Conservation (phyloP, 2,113 vertebrate species). For the Hiodon alosoides region DNA sequence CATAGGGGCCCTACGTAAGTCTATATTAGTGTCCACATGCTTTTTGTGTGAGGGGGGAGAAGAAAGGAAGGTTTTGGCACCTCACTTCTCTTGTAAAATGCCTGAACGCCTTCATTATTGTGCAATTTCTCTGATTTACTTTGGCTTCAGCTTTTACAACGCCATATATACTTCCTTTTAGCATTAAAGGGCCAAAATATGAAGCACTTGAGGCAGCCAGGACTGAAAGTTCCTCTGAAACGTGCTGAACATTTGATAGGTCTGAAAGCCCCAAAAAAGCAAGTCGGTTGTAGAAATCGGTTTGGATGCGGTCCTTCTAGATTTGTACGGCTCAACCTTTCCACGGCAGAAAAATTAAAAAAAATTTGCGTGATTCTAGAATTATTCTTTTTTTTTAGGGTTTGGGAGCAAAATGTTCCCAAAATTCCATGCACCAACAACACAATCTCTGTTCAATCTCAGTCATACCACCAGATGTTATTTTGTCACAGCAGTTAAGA, state of each 20-base stretch:
- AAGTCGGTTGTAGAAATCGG: too few species aligned
- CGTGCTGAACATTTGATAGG: slow-evolving; percentile 40
- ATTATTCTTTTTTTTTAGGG: too few species aligned
- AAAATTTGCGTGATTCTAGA: too few species aligned
- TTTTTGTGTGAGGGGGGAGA: neutral
- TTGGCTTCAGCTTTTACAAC: slow-evolving; percentile 68
- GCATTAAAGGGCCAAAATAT: slow-evolving; percentile 66
- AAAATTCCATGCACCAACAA: too few species aligned
- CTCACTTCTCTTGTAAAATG: slow-evolving; percentile 49
- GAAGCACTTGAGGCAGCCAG: slow-evolving; percentile 62
- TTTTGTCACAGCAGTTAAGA: too few species aligned
- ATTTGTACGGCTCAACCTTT: too few species aligned
- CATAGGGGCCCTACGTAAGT: neutral
- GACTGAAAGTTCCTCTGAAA: slow-evolving; percentile 70
- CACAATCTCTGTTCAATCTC: too few species aligned
- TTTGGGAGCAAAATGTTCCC: too few species aligned
- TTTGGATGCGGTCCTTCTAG: too few species aligned
- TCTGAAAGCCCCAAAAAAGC: slow-evolving; percentile 12
- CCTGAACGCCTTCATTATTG: slow-evolving; percentile 61
- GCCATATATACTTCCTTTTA: slow-evolving; percentile 63
- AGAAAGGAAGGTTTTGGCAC: neutral
- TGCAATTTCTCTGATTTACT: slow-evolving; percentile 67
- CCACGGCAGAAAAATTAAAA: too few species aligned
- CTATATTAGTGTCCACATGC: neutral
- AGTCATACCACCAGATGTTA: too few species aligned